Evolutionary conservation across 2,888 invertebrate genomes (phyloP).

Genomic region (Drosophila suboccidentalis): DNA sequence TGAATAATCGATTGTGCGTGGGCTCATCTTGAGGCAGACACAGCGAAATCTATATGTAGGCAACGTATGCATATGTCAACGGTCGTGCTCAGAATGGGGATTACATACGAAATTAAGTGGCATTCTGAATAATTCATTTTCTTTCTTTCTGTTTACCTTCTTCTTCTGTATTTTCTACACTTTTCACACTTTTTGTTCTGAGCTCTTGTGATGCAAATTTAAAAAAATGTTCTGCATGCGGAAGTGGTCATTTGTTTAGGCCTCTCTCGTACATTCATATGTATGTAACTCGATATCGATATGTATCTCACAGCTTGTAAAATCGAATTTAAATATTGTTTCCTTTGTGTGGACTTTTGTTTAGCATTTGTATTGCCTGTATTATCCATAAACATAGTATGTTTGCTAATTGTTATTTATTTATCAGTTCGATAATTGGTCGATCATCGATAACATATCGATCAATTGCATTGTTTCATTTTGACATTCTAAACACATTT

Average conservation of each 20-base stretch:
- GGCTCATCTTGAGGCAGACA: conserved; percentile 39
- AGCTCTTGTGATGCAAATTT: conserved; percentile 41
- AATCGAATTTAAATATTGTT: conserved; percentile 36
- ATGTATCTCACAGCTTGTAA: conserved; percentile 36
- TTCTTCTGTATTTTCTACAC: neutral
- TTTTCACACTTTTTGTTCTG: conserved; percentile 2
- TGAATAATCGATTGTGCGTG: conserved; percentile 82
- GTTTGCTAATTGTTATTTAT: conserved; percentile 3
- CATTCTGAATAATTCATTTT: conserved; percentile 71
- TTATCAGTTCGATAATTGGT: neutral
- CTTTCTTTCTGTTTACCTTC: conserved; percentile 12
- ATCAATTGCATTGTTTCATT: neutral
- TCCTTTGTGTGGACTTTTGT: conserved; percentile 1
- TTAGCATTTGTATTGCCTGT: conserved; percentile 21
- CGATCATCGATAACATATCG: neutral
- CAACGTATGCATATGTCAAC: conserved; percentile 10
- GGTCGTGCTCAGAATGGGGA: conserved; percentile 31
- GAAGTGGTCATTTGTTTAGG: conserved; percentile 68
- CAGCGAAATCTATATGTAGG: neutral
- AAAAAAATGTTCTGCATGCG: conserved; percentile 44
- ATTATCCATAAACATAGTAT: neutral
- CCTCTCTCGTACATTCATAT: conserved; percentile 23
- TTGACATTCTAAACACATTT: neutral
- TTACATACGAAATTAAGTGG: conserved; percentile 76
- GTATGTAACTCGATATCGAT: conserved; percentile 65